Evolutionary conservation across 2,113 vertebrate species (phyloP).

Genomic region (Pogonocichla stellata): DNA sequence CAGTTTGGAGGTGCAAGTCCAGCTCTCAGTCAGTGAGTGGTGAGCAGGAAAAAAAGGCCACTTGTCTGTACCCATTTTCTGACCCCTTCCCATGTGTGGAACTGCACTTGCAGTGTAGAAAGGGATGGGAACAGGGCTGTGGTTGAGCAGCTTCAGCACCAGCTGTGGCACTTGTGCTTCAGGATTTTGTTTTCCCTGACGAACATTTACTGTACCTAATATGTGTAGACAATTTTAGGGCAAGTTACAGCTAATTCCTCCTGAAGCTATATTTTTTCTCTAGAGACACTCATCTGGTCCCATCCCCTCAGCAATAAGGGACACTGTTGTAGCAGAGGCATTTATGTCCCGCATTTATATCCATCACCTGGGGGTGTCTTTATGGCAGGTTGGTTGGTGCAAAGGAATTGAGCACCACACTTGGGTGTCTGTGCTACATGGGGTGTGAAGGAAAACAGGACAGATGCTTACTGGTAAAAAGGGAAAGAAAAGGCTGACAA

Average conservation of each 20-base stretch:
- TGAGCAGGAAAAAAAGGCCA: not conserved
- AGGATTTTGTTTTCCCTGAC: not conserved
- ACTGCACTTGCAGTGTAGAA: not conserved
- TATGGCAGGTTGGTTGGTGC: not conserved
- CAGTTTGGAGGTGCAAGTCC: not conserved
- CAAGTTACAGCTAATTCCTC: not conserved
- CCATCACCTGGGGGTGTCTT: not conserved
- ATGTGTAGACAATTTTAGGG: not conserved
- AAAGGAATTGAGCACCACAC: not conserved
- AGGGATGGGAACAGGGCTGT: fast-evolving
- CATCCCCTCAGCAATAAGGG: not conserved
- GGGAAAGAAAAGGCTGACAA: not conserved
- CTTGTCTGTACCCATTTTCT: not conserved
- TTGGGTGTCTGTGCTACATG: not conserved
- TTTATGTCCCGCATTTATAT: not conserved
- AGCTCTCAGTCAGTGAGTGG: not conserved
- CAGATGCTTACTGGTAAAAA: not conserved
- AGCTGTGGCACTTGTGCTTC: fast-evolving
- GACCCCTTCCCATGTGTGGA: fast-evolving
- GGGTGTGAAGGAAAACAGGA: not conserved
- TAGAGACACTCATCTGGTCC: not conserved
- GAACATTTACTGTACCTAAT: not conserved
- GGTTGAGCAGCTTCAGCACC: not conserved
- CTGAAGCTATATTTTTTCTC: not conserved
- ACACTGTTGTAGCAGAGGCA: not conserved